Evolutionary conservation across 2,888 invertebrate genomes (phyloP).

Genomic region (Anarsia innoxiella): DNA sequence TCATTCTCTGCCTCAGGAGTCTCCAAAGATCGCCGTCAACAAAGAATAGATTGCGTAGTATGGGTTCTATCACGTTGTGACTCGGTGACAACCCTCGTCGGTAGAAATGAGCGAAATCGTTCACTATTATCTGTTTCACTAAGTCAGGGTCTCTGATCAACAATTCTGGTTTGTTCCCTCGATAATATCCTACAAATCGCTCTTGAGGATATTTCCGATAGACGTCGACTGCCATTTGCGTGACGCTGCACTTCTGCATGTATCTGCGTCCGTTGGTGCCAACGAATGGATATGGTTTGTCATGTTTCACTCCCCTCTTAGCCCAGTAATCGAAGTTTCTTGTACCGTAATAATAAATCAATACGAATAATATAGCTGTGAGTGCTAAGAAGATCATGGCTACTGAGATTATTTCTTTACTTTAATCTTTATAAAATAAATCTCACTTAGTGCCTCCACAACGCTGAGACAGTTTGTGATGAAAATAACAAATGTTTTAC

Average conservation of each 20-base stretch:
- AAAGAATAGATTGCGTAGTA: constrained; percentile 54
- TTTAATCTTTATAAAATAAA: too few relatives aligned
- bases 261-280: constrained; percentile 5
- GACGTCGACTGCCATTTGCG: neutral
- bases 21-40: constrained; percentile 60
- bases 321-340: constrained; percentile 7
- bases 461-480: too few relatives aligned
- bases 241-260: neutral
- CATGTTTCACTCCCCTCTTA: constrained; percentile 9
- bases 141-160: constrained; percentile 31
- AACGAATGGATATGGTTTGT: constrained; percentile 1
- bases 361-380: too few relatives aligned
- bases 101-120: constrained; percentile 31
- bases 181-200: constrained; percentile 31
- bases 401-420: too few relatives aligned
- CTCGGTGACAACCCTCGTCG: constrained; percentile 22
- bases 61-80: constrained; percentile 42
- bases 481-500: too few relatives aligned
- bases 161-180: constrained; percentile 25
- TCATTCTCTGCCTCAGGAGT: constrained; percentile 52
- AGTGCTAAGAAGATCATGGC: too few relatives aligned
- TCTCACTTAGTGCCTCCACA: too few relatives aligned
- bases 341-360: neutral
- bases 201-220: constrained; percentile 22
- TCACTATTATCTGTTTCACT: constrained; percentile 28